Evolutionary conservation across 2,888 invertebrate species (phyloP), one percentile per base, ranked within the genome.

Genomic region (Eumerus sabulonum): DNA sequence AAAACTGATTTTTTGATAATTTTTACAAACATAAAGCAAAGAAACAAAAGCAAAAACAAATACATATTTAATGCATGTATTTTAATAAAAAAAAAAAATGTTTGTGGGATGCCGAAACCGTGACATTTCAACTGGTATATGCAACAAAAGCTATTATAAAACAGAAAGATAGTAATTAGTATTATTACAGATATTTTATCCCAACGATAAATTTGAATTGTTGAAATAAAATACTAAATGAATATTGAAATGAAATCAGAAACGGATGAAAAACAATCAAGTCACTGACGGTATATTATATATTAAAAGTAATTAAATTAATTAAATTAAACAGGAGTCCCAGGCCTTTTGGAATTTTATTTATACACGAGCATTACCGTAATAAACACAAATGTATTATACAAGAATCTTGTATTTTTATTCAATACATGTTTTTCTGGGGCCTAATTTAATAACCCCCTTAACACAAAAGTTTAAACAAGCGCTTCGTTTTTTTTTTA

Each of bases 131-230:
- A 40, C 27, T 7, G n/a, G 62, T 42, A 53, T 40, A 35, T n/a
- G 66, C 45, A 57, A 63, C 9, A 56, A 12, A 60, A 77, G 63
- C 68, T 63, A 77, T 82, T 67, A 70, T 50, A 73, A 74, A 2
- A 27, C 27, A 27, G 7, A 27, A 7, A 7, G 7, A 27, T 4
- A 27, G 54, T 47, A 74, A 79, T n/a, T n/a, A n/a, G n/a, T n/a
- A n/a, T n/a, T n/a, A n/a, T n/a, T n/a, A n/a, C n/a, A n/a, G n/a
- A 74, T 63, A 79, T 62, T 36, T 86, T 87, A 86, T 87, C 86
- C 86, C 86, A 86, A 86, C 86, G 86, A 86, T 87, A 85, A 86
- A 84, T 85, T 83, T 85, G 83, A 83, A 74, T 74, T 79, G 79
- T 73, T 63, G 74, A 68, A 70, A 79, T 63, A 83, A 85, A 82